Percentiles rank a stretch among this genome's conserved stretches.
Evolutionary conservation across 1,140 invertebrate species (phyloP).

Genomic region (Pararge aegeria): DNA sequence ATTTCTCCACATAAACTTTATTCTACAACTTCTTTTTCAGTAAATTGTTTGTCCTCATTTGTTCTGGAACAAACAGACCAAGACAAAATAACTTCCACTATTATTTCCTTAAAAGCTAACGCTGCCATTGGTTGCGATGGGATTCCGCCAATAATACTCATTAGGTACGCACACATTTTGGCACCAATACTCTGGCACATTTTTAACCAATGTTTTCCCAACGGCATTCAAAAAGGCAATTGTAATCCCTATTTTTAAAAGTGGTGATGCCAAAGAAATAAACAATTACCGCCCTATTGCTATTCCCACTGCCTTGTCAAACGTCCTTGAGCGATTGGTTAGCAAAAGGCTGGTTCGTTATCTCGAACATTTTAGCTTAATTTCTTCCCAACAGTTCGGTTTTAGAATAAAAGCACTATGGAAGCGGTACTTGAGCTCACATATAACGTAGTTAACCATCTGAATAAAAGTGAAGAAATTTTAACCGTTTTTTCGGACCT

Average conservation of each 20-base stretch:
- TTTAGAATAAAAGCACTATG: conserved; percentile 19
- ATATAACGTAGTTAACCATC: conserved; percentile 9
- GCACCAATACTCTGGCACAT: conserved; percentile 17
- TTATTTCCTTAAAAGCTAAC: neutral
- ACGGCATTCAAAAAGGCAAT: conserved; percentile 17
- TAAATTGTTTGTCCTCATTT: conserved; percentile 2
- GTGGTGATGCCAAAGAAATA: conserved; percentile 10
- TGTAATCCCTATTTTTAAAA: conserved; percentile 18
- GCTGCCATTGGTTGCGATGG: conserved; percentile 17
- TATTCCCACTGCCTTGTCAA: conserved; percentile 12
- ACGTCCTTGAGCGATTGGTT: conserved; percentile 26
- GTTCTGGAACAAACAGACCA: neutral
- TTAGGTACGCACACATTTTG: conserved; percentile 12
- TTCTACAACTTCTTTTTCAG: neutral
- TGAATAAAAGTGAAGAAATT: conserved; percentile 13
- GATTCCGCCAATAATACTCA: conserved; percentile 18
- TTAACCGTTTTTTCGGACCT: conserved; percentile 29
- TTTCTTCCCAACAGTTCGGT: conserved; percentile 18
- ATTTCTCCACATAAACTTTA: neutral
- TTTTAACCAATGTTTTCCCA: conserved; percentile 22
- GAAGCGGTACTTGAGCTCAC: conserved; percentile 15
- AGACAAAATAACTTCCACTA: neutral
- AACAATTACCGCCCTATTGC: conserved; percentile 25
- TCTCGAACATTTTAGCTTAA: conserved; percentile 14
- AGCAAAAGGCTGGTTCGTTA: conserved; percentile 21